Conservation (phyloP, 2,888 invertebrate species). For the Drosophila nr. perissopoda region DNA sequence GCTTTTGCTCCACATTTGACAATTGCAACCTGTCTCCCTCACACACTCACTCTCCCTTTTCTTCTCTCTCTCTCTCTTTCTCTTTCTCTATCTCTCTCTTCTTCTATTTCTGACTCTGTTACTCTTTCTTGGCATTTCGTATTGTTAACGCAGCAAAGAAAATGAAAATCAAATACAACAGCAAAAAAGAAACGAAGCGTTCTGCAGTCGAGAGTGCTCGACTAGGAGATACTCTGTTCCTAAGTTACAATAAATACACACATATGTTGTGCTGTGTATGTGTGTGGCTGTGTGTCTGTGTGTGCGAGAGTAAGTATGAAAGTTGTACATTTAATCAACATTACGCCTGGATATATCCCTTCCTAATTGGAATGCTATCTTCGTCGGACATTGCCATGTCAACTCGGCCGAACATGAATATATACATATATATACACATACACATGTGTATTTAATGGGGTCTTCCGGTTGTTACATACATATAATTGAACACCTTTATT, state of each 20-base stretch:
- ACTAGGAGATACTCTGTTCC: neutral
- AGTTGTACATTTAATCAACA: neutral
- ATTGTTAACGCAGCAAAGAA: slow-evolving; percentile 31
- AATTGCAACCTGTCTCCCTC: slow-evolving; percentile 33
- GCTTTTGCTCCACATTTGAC: slow-evolving; percentile 46
- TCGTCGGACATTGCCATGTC: neutral
- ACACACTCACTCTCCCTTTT: neutral
- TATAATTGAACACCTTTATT: slow-evolving; percentile 9
- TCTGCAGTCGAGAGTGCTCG: neutral
- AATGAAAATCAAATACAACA: slow-evolving; percentile 16
- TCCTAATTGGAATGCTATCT: neutral
- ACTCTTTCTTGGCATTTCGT: slow-evolving; percentile 5
- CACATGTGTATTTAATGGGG: neutral
- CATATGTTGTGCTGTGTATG: too few species aligned
- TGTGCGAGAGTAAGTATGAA: neutral
- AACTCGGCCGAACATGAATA: neutral
- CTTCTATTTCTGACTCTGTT: neutral
- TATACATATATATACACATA: neutral
- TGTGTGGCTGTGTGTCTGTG: too few species aligned
- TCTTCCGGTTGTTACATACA: neutral
- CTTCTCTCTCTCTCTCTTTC: neutral
- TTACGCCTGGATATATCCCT: neutral
- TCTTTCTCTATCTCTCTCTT: accelerated
- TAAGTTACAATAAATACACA: neutral
- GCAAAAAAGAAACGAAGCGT: neutral